phyloP scores from a whole-genome alignment of 2,113 vertebrate genomes.

The rat (Rattus norvegicus) region DNA sequence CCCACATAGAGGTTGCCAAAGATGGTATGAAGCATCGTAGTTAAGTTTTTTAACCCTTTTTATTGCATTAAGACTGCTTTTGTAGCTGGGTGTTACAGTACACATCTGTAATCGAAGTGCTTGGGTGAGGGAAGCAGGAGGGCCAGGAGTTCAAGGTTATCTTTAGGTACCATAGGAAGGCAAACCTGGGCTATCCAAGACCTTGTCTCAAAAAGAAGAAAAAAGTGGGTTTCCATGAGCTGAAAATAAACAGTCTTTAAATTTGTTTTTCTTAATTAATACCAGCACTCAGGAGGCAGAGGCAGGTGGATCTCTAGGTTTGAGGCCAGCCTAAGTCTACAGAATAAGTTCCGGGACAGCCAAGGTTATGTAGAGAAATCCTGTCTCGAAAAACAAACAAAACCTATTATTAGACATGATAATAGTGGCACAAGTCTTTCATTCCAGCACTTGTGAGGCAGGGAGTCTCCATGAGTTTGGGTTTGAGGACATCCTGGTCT shows the following conservation, averaged over 20 bases:
- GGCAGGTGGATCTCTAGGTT: not conserved
- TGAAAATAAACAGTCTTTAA: conserved; percentile 1
- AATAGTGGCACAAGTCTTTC: not conserved
- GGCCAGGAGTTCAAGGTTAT: not conserved
- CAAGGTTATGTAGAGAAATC: not conserved
- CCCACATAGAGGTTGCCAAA: not conserved
- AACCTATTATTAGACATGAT: not conserved
- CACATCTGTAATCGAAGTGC: not conserved
- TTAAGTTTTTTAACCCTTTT: not conserved
- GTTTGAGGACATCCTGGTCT: not conserved
- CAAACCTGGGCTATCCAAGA: not conserved
- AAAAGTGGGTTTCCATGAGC: not conserved
- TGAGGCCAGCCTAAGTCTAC: not conserved
- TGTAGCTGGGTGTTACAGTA: not conserved
- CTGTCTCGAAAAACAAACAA: not conserved
- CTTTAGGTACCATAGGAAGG: not conserved
- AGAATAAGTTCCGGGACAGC: not conserved
- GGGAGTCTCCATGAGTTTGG: not conserved
- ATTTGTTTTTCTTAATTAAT: not conserved
- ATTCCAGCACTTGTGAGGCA: not conserved
- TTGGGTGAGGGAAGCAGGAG: no score
- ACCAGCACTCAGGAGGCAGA: not conserved
- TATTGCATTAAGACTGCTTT: not conserved
- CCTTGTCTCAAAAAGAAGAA: not conserved
- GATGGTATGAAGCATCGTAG: not conserved